A percentile compares a stretch with the other conserved stretches of the same genome.
Evolutionary conservation across 2,888 invertebrate species (phyloP).

Genomic region (Hypena proboscidalis): DNA sequence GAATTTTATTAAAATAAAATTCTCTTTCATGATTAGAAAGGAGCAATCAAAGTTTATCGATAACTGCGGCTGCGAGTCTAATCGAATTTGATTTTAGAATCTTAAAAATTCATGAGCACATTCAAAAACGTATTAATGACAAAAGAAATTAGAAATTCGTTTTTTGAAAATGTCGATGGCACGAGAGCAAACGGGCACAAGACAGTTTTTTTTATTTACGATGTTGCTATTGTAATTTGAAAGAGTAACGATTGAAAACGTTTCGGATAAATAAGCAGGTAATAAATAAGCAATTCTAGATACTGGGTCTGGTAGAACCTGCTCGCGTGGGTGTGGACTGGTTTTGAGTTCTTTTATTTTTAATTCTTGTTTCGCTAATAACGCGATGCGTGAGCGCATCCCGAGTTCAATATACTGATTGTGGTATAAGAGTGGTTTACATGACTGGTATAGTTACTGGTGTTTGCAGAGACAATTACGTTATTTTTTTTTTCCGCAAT

Average conservation of each 20-base stretch:
- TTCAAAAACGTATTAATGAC: conserved; percentile 13
- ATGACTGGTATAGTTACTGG: too few species aligned
- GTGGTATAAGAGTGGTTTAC: conserved; percentile 36
- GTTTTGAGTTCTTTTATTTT: conserved; percentile 48
- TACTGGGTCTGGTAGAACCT: conserved; percentile 48
- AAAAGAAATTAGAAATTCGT: conserved; percentile 9
- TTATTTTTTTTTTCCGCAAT: too few species aligned
- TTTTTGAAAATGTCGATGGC: conserved; percentile 14
- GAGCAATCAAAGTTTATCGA: conserved; percentile 26
- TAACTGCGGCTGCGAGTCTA: conserved; percentile 25
- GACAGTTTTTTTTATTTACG: conserved; percentile 29
- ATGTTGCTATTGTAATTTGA: conserved; percentile 34
- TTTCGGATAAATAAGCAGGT: conserved; percentile 43
- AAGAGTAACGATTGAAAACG: conserved; percentile 22
- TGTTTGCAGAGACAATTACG: too few species aligned
- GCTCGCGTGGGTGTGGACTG: conserved; percentile 56
- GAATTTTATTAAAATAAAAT: too few species aligned
- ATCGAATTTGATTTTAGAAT: conserved; percentile 26
- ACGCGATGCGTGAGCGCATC: conserved; percentile 54
- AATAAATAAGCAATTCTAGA: conserved; percentile 65
- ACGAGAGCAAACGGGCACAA: conserved; percentile 2
- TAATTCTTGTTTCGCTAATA: conserved; percentile 65
- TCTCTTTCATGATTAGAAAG: conserved; percentile 18
- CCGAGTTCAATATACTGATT: conserved; percentile 56
- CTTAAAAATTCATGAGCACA: conserved; percentile 19